Evolutionary conservation across 2,888 invertebrate genomes (phyloP), one percentile per base, ranked within the genome.

Genomic region (Brenthis hecate): DNA sequence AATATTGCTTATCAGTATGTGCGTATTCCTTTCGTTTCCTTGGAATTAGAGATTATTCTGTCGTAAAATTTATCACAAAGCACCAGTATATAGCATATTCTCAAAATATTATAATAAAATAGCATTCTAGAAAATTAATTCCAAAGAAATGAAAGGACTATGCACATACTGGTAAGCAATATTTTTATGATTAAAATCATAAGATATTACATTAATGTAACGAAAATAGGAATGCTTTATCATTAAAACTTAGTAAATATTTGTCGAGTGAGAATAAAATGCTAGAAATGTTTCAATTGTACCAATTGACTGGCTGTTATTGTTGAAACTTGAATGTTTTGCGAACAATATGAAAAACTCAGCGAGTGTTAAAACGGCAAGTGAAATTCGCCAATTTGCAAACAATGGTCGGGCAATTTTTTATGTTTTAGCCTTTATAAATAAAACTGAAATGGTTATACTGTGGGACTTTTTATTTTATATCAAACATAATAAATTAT

Each of bases 291-390:
- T 68, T 68, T 70, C 65, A 68, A 68, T 72, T 66, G 68, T 55
- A 19, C 48, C 68, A 70, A 68, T 70, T 70, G 72, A 72, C 58
- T 64, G 65, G 55, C 58, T 56, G 70, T 70, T 72, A 68, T 68
- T 72, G 72, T 72, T 70, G 65, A 68, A 72, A 70, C 61, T 71
- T 67, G 60, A 66, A 69, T 66, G 66, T 69, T 71, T 70, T 71
- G 63, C 56, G 67, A 66, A 70, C 67, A 70, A 72, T 70, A 68
- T 68, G 65, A 68, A 72, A 72, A 70, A 56, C 69, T 66, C 71
- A 47, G 66, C 28, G 67, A 63, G 67, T 65, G 67, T 68, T 72
- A 70, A 70, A 70, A 68, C 65, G 51, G 67, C 58, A 60, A 63
- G 63, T 68, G 70, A 72, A 70, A 63, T 72, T 70, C 65, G 65